Conservation (phyloP, 2,888 invertebrate genomes). For the Thecocarcelia acutangulata region DNA sequence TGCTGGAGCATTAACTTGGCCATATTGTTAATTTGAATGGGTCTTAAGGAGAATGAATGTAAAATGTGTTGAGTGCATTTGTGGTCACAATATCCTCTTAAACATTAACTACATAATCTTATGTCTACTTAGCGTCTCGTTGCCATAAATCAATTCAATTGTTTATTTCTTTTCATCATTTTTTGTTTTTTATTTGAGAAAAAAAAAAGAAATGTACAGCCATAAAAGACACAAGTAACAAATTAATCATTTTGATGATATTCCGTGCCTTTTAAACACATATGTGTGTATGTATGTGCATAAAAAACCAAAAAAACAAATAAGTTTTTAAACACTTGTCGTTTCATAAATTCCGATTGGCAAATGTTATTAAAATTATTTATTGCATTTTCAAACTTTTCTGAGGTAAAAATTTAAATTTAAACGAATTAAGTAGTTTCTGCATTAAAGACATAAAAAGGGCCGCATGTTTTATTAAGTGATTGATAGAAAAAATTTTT, state of each 20-base stretch:
- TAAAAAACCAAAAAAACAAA: background rate
- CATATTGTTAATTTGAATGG: constrained; percentile 14
- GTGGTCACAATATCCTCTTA: constrained; percentile 69
- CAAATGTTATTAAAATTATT: constrained; percentile 11
- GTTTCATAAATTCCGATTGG: constrained; percentile 24
- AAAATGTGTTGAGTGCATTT: constrained; percentile 64
- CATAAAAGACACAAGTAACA: constrained; percentile 70
- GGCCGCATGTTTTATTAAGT: too few relatives aligned
- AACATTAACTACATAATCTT: constrained; percentile 75
- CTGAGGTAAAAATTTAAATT: too few relatives aligned
- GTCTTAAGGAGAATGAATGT: constrained; percentile 27
- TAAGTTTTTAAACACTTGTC: constrained; percentile 50
- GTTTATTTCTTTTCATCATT: constrained; percentile 63
- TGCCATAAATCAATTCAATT: constrained; percentile 78
- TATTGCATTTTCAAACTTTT: constrained; percentile 25
- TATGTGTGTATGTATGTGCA: background rate
- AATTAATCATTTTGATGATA: constrained; percentile 77
- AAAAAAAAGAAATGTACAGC: constrained; percentile 49
- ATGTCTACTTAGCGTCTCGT: constrained; percentile 78
- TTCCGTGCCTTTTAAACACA: constrained; percentile 32
- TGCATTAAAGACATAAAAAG: too few relatives aligned
- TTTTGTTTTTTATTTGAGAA: constrained; percentile 11
- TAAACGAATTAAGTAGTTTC: too few relatives aligned
- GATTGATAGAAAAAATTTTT: too few relatives aligned
- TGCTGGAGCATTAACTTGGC: constrained; percentile 19